These are phyloP conservation scores for Leptinotarsa peninsularis DNA, from an alignment of 2,888 invertebrate species.

Conservation along the genomic window DNA sequence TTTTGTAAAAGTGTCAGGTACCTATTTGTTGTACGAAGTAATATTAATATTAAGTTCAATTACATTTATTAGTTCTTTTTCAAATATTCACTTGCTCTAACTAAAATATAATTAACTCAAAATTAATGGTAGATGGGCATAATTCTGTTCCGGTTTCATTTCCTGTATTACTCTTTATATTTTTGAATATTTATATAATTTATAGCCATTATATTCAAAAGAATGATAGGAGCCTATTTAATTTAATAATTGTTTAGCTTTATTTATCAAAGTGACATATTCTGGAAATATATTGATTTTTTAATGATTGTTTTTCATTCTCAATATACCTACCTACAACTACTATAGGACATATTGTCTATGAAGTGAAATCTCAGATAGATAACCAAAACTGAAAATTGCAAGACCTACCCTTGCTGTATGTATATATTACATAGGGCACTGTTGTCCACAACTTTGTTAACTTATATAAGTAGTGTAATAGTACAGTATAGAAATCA, in stretches of 20 bases:
- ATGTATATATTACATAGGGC: too few relatives aligned
- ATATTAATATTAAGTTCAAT: too few relatives aligned
- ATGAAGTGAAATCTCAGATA: too few relatives aligned
- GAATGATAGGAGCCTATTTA: not conserved
- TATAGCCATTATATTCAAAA: not conserved
- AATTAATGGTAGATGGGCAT: too few relatives aligned
- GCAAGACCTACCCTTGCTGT: too few relatives aligned
- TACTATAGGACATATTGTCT: too few relatives aligned
- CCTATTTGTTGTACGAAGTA: too few relatives aligned
- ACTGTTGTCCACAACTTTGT: too few relatives aligned
- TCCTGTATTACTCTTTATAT: slow-evolving; percentile 1
- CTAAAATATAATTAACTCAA: not conserved
- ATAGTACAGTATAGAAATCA: too few relatives aligned
- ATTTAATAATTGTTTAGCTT: slow-evolving; percentile 4
- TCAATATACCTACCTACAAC: not conserved
- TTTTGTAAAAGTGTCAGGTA: not conserved
- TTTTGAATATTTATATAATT: not conserved
- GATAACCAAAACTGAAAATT: too few relatives aligned
- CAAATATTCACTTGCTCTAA: not conserved
- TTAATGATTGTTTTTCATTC: not conserved
- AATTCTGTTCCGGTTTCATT: not conserved
- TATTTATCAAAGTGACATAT: slow-evolving; percentile 4
- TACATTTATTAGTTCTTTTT: not conserved
- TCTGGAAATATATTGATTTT: slow-evolving; percentile 18
- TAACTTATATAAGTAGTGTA: too few relatives aligned